A percentile compares a stretch with the other conserved stretches of the same genome.
Conservation (phyloP, 1,140 invertebrate genomes). For the Gyrodactylus bullatarudis region DNA sequence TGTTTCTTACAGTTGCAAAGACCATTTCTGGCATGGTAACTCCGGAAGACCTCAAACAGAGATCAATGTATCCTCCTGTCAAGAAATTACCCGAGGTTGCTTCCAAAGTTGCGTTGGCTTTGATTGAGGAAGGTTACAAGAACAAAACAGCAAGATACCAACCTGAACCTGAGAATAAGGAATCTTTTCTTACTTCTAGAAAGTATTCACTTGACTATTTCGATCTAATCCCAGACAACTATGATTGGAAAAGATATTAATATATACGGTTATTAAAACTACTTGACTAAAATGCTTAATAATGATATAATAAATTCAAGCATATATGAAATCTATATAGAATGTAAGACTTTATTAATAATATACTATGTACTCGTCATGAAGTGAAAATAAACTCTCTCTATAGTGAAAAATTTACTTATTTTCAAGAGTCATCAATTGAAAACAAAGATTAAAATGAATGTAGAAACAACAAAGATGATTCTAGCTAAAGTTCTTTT, state of each 20-base stretch:
- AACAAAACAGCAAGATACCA: not conserved
- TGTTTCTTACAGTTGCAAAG: slow-evolving; percentile 17
- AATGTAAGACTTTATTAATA: too few relatives aligned
- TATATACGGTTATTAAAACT: too few relatives aligned
- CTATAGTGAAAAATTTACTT: too few relatives aligned
- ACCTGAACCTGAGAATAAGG: not conserved
- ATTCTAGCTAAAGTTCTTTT: too few relatives aligned
- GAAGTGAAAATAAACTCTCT: too few relatives aligned
- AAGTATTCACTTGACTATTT: not conserved
- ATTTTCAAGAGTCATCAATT: too few relatives aligned
- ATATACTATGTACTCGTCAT: too few relatives aligned
- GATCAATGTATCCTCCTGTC: not conserved
- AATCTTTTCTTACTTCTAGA: not conserved
- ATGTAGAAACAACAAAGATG: too few relatives aligned
- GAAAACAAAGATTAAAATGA: too few relatives aligned
- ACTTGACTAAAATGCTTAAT: too few relatives aligned
- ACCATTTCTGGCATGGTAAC: not conserved
- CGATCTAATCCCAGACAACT: not conserved
- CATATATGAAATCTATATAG: too few relatives aligned
- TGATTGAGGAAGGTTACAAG: not conserved
- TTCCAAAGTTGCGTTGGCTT: not conserved
- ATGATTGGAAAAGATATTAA: not conserved
- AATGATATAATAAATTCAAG: too few relatives aligned
- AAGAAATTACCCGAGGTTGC: not conserved
- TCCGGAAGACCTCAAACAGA: not conserved